Evolutionary conservation across 2,113 vertebrate species (phyloP), one percentile per base, ranked within the genome.

Genomic region (Sinosuthora webbiana): DNA sequence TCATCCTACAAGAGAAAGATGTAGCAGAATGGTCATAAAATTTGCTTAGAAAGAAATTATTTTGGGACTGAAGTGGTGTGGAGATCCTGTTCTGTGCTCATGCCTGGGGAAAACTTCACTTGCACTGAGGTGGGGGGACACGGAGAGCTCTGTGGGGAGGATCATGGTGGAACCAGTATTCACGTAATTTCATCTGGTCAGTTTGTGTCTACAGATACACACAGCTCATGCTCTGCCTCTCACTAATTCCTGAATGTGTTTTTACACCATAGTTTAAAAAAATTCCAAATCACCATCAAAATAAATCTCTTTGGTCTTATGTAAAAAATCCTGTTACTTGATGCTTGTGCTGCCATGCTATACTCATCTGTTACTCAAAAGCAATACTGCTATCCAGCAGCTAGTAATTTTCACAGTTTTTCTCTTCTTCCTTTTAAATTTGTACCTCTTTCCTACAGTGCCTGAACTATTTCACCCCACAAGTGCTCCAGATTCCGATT

Each of bases 401-500:
- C 13, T 62, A 42, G 33, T 50, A 53, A 31, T 70, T 88, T 76
- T 70, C 33, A 47, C 6, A 31, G 3, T 64, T 76, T 76, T 94
- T 76, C 19, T 86, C 6, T 7, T 21, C 17, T 89, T 84, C 15
- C 35, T 80, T 57, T 77, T 19, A 23, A 55, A 56, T 87, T 41
- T 79, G 3, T 75, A 52, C 70, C 15, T 88, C 41, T 79, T 89
- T 64, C n/a, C 71, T 90, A 42, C 87, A 99, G 99, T 99, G 45
- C 87, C 98, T 79, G 98, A 98, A 90, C 97, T 99, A 56, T 95
- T 79, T 50, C 69, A 81, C 31, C 67, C 94, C 23, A 94, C 97
- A 82, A 98, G 98, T 44, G 52, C 75, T 63, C 92, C 96, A 71
- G 76, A 96, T 33, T 89, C 67, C 6, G 63, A 94, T 59, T 99